Evolutionary conservation across 2,888 invertebrate species (phyloP), one percentile per base, ranked within the genome.

Genomic region (Eupithecia exiguata): DNA sequence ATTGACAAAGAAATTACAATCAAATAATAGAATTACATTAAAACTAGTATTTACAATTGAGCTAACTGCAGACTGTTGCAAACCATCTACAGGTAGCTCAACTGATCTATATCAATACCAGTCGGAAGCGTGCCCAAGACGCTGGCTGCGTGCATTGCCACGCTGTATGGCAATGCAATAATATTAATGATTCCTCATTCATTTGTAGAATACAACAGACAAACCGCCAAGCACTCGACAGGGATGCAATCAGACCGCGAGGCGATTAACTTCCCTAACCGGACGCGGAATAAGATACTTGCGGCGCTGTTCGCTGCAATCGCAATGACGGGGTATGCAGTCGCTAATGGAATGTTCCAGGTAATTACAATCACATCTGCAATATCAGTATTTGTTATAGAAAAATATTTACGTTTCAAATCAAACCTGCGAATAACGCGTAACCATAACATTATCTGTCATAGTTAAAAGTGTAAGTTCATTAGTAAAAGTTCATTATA

Each of bases 271-370:
- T 96, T 96, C 85, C 96, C 96, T 0, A 95, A 96, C 83, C 96
- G 96, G 83, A 95, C 96, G 73, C 95, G 96, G 69, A 96, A 96
- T 87, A 96, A 97, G 85, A 88, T 97, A 69, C 82, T 97, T 2
- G 96, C 97, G 0, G 96, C 95, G 0, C 43, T 97, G 58, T 95
- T 96, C 79, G 97, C 97, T 0, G 89, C 95, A 0, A 82, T 95
- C n/a, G 96, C 96, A 14, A 97, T 97, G 97, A 92, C 96, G 0
- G 95, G 95, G 6, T 97, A 96, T 85, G 97, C 97, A 0, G 90
- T 96, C 30, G 96, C 95, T 76, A 96, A 95, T 74, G 97, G 97
- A 77, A 95, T 96, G 88, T 94, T 96, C 81, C 94, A 96, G 93
- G 96, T 96, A 63, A 38, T 18, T 58, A 58, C 18, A 58, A 58